phyloP scores from a whole-genome alignment of 2,888 invertebrate species.

The Anagyrus pseudococci region DNA sequence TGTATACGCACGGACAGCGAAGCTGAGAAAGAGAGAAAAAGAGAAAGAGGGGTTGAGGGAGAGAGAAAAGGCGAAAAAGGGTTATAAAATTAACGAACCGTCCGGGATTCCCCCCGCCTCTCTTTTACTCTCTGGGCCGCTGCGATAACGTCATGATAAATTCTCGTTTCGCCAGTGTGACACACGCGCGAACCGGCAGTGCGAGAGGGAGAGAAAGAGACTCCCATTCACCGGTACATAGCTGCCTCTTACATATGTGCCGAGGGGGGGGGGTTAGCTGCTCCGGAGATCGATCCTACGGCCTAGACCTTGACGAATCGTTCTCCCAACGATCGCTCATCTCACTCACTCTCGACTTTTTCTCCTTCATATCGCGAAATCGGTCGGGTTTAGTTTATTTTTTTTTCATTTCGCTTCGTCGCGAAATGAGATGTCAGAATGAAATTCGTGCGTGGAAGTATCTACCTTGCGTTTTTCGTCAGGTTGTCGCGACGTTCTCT shows the following conservation, averaged over 20 bases:
- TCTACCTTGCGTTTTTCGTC: no score
- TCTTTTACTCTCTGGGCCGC: neutral
- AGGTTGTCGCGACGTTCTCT: no score
- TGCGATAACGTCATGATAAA: slow-evolving; percentile 33
- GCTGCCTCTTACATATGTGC: neutral
- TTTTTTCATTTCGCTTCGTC: no score
- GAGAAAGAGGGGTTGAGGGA: neutral
- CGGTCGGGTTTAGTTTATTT: no score
- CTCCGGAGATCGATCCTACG: slow-evolving; percentile 16
- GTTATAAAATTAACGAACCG: slow-evolving; percentile 28
- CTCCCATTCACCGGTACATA: neutral
- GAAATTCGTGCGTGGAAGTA: no score
- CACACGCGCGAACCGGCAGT: neutral
- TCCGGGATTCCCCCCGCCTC: neutral
- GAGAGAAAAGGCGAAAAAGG: neutral
- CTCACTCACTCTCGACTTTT: neutral
- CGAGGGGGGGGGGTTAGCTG: neutral
- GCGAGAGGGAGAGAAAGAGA: neutral
- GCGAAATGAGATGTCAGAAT: slow-evolving; percentile 21
- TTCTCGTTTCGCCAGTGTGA: slow-evolving; percentile 11
- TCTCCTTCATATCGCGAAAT: no score
- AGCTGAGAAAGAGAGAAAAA: neutral
- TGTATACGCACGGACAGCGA: no score
- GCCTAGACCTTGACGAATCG: slow-evolving; percentile 19
- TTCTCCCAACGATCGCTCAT: neutral